These are phyloP conservation scores for Apteryx mantelli DNA, from an alignment of 2,113 vertebrate species.

Conservation along the genomic window DNA sequence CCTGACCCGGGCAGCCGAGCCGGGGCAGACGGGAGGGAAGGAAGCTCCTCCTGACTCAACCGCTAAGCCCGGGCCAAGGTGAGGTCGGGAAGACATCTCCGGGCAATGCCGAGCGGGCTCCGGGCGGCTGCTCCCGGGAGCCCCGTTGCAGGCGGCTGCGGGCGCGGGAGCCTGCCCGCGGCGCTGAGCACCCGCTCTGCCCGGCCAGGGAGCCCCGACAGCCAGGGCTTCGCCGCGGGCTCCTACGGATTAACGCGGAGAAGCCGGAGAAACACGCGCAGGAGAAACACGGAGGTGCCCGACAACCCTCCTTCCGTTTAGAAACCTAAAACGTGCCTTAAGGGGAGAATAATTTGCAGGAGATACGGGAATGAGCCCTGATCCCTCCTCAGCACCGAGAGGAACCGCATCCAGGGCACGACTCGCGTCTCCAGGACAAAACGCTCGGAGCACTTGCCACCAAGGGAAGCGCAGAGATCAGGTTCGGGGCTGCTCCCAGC, in stretches of 20 bases:
- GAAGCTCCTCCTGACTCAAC: no score
- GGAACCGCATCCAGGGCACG: neutral
- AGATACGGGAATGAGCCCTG: neutral
- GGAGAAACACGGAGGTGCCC: neutral
- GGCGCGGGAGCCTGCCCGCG: no score
- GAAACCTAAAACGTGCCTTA: neutral
- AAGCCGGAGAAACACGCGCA: neutral
- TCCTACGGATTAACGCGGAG: rapidly evolving
- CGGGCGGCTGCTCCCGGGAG: no score
- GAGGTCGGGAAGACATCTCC: no score
- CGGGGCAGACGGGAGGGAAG: no score
- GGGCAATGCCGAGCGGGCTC: no score
- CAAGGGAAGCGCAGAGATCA: neutral
- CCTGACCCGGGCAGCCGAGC: no score
- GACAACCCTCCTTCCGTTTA: neutral
- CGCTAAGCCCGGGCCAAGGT: no score
- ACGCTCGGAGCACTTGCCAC: rapidly evolving
- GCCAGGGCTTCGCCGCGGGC: neutral
- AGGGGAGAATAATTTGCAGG: neutral
- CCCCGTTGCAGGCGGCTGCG: no score
- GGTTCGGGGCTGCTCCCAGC: no score
- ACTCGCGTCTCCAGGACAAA: rapidly evolving
- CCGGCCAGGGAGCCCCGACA: neutral
- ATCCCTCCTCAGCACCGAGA: neutral
- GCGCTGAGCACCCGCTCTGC: no score